Evolutionary conservation across 35 echinoderm and acorn worm genomes (phyloP).

Genomic region (Patiria miniata): DNA sequence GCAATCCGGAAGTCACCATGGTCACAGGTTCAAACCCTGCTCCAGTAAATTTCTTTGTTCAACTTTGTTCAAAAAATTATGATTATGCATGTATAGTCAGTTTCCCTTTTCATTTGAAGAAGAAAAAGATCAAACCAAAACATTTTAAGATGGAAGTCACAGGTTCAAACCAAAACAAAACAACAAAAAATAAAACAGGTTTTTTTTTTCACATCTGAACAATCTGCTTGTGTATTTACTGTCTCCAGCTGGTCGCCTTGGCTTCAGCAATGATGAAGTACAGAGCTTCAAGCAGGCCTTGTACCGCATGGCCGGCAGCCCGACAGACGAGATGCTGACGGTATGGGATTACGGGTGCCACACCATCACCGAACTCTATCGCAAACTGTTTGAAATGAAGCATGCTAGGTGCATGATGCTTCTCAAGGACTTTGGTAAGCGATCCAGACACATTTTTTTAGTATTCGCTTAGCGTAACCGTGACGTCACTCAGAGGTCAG

Average conservation of each 20-base stretch:
- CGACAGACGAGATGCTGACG: conserved; percentile 64
- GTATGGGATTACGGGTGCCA: conserved; percentile 83
- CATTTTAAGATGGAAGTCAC: too few relatives aligned
- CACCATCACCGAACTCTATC: conserved; percentile 67
- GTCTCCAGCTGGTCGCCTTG: conserved; percentile 26
- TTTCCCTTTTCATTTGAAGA: too few relatives aligned
- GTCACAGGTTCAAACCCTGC: too few relatives aligned
- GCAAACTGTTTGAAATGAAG: conserved; percentile 68
- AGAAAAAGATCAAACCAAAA: too few relatives aligned
- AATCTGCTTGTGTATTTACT: background rate
- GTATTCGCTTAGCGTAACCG: background rate
- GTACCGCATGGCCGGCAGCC: conserved; percentile 58
- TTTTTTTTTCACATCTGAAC: too few relatives aligned
- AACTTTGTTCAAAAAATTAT: too few relatives aligned
- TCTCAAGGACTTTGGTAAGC: conserved; percentile 78
- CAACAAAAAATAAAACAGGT: too few relatives aligned
- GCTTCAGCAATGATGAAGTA: conserved; percentile 67
- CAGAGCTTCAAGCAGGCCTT: conserved; percentile 38
- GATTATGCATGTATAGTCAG: too few relatives aligned
- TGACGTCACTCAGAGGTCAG: too few relatives aligned
- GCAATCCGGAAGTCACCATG: too few relatives aligned
- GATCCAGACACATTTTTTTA: background rate
- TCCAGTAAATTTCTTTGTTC: too few relatives aligned
- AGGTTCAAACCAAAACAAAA: too few relatives aligned
- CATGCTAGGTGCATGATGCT: conserved; percentile 83